phyloP scores from a whole-genome alignment of 2,797 vertebrate genomes.

The Corythornis leucogaster region DNA sequence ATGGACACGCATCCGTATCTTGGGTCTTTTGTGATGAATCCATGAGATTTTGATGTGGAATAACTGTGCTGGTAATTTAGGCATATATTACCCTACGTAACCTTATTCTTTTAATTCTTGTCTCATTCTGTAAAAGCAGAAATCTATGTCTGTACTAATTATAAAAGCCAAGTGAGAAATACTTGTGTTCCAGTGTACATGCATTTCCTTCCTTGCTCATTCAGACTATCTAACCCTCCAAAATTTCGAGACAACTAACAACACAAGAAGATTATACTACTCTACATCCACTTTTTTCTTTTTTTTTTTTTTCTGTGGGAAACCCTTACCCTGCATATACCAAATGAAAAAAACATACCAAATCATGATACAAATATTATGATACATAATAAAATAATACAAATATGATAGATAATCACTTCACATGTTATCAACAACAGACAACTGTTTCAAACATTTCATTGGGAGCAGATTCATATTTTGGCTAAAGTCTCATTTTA shows the following conservation, averaged over 20 bases:
- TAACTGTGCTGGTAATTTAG: neutral
- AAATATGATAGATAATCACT: too few relatives aligned
- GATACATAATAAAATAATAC: too few relatives aligned
- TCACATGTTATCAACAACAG: neutral
- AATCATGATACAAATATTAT: neutral
- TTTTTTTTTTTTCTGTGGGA: neutral
- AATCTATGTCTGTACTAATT: neutral
- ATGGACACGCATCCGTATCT: accelerated
- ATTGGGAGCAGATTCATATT: accelerated
- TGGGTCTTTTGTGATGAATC: neutral
- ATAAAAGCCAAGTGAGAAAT: neutral
- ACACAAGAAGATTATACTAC: neutral
- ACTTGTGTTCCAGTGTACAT: neutral
- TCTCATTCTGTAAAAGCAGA: neutral
- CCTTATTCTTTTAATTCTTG: neutral
- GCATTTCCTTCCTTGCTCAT: neutral
- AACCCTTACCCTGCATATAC: neutral
- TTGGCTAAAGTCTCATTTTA: neutral
- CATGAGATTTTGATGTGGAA: neutral
- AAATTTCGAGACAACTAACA: neutral
- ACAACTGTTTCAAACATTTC: neutral
- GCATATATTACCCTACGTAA: neutral
- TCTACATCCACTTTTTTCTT: neutral
- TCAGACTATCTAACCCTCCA: neutral
- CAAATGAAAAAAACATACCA: neutral